Evolutionary conservation across 2,888 invertebrate genomes (phyloP).

Genomic region (Bugula neritina): DNA sequence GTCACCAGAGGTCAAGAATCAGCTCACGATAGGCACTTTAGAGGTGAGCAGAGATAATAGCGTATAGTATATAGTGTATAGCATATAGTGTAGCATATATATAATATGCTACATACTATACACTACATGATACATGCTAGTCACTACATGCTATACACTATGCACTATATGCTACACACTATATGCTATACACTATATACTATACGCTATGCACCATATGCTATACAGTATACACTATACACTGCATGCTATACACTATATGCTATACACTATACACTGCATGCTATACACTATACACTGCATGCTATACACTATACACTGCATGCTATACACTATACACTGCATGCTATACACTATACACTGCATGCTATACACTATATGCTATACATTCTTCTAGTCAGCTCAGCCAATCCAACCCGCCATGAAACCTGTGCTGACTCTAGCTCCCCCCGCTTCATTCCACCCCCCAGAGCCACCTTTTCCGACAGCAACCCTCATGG

Average conservation of each 20-base stretch:
- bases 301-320: too few relatives aligned
- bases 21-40: too few relatives aligned
- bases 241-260: not conserved
- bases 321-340: not conserved
- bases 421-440: conserved; percentile 2
- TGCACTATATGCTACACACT: not conserved
- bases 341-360: not conserved
- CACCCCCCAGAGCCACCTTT: too few relatives aligned
- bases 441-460: not conserved
- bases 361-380: not conserved
- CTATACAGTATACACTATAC: too few relatives aligned
- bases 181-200: not conserved
- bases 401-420: not conserved
- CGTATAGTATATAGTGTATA: too few relatives aligned
- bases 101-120: not conserved
- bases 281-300: too few relatives aligned
- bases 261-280: not conserved
- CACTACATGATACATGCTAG: not conserved
- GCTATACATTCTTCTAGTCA: not conserved
- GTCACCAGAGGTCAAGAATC: too few relatives aligned
- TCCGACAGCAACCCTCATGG: too few relatives aligned
- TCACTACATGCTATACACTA: too few relatives aligned
- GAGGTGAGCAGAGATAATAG: too few relatives aligned
- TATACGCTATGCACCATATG: not conserved
- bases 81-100: not conserved